Evolutionary conservation across 2,888 invertebrate species (phyloP).

Genomic region (Exocentrus adspersus): DNA sequence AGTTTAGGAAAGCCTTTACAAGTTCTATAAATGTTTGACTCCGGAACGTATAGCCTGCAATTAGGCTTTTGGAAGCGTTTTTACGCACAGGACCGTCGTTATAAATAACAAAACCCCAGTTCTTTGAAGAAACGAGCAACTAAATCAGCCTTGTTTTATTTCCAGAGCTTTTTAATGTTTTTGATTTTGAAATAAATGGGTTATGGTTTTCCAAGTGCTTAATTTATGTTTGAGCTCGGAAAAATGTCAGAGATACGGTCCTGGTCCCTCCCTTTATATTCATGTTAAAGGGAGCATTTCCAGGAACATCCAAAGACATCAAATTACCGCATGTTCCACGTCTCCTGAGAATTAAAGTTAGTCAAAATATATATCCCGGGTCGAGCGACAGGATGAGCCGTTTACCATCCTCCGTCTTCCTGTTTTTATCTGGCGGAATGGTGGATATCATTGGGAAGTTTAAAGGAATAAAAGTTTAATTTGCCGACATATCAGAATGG

Average conservation of each 20-base stretch:
- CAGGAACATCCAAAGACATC: conserved; percentile 20
- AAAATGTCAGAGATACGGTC: too few species aligned
- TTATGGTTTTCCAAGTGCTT: too few species aligned
- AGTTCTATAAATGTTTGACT: background rate
- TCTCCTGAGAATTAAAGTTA: conserved; percentile 18
- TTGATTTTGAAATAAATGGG: too few species aligned
- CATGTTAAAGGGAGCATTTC: background rate
- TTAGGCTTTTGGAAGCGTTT: conserved; percentile 1
- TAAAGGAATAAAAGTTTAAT: conserved; percentile 9
- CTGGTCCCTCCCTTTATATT: background rate
- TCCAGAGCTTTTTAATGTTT: too few species aligned
- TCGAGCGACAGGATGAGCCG: conserved; percentile 3
- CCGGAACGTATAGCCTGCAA: conserved; percentile 4
- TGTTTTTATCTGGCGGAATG: background rate
- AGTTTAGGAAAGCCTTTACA: conserved; percentile 8
- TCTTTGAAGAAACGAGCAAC: too few species aligned
- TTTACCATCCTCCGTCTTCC: background rate
- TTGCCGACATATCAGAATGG: conserved; percentile 14
- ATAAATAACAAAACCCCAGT: too few species aligned
- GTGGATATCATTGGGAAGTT: conserved; percentile 6
- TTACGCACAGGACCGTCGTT: background rate
- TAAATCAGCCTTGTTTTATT: too few species aligned
- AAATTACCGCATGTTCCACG: conserved; percentile 18
- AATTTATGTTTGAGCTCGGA: too few species aligned
- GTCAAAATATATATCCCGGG: conserved; percentile 15